These are phyloP conservation scores for Mercenaria mercenaria DNA, from an alignment of 1,140 invertebrate genomes.

Conservation along the genomic window DNA sequence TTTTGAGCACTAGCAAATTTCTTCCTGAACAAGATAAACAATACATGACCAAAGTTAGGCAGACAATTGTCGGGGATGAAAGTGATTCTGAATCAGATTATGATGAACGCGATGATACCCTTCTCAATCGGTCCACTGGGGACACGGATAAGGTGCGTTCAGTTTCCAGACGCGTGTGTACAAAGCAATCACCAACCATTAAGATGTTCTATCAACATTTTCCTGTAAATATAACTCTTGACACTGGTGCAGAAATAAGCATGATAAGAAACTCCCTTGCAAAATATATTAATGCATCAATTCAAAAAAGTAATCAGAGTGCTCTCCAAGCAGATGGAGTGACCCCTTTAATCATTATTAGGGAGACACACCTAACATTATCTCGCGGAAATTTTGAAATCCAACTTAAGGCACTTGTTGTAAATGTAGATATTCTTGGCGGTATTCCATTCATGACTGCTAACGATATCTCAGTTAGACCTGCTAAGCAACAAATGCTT, in stretches of 20 bases:
- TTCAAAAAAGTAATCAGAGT: conserved; percentile 55
- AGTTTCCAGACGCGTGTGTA: background rate
- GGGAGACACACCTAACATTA: conserved; percentile 40
- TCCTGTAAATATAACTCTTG: conserved; percentile 36
- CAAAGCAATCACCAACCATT: conserved; percentile 57
- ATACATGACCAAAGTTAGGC: conserved; percentile 4
- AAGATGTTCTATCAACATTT: conserved; percentile 43
- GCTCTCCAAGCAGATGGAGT: conserved; percentile 65
- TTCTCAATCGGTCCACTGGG: too few species aligned
- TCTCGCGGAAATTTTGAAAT: conserved; percentile 16
- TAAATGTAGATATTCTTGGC: conserved; percentile 57
- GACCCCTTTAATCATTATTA: conserved; percentile 55
- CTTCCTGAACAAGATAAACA: conserved; percentile 20
- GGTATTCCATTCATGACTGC: conserved; percentile 54
- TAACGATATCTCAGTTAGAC: conserved; percentile 26
- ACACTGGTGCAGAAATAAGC: conserved; percentile 49
- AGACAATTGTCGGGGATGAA: background rate
- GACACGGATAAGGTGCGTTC: background rate
- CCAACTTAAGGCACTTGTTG: conserved; percentile 55
- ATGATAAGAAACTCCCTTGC: conserved; percentile 58
- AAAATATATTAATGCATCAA: conserved; percentile 15
- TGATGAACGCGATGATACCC: background rate
- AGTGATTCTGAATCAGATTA: background rate
- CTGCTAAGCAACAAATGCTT: background rate
- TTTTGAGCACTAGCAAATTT: conserved; percentile 19